These are phyloP conservation scores for Calephelis nemesis DNA, from an alignment of 1,140 invertebrate genomes.

Conservation along the genomic window DNA sequence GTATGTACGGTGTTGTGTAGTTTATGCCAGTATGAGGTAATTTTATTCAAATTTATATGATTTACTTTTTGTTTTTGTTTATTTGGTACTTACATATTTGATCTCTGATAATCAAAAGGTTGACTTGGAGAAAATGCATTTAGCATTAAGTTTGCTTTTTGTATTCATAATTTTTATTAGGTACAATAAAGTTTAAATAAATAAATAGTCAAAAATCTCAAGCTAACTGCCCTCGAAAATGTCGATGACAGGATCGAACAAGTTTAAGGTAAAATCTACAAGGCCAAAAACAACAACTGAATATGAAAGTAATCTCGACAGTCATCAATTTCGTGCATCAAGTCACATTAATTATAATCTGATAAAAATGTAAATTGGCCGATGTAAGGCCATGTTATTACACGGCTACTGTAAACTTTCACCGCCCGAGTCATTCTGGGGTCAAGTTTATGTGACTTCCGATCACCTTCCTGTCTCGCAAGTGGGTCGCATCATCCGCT, in stretches of 20 bases:
- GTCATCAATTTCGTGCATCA: constrained; percentile 11
- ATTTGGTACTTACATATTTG: too few species aligned
- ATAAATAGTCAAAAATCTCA: too few species aligned
- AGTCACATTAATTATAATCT: constrained; percentile 10
- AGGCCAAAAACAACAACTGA: neutral
- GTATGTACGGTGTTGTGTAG: neutral
- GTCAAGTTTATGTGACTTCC: constrained; percentile 68
- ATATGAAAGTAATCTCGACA: constrained; percentile 3
- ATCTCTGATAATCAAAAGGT: too few species aligned
- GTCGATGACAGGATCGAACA: neutral
- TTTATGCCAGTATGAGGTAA: too few species aligned
- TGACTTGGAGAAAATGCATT: too few species aligned
- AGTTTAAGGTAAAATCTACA: neutral
- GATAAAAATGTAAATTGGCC: constrained; percentile 10
- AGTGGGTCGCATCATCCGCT: constrained; percentile 52
- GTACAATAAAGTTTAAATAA: too few species aligned
- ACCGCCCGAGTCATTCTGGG: constrained; percentile 43
- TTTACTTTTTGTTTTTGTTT: too few species aligned
- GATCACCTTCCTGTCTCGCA: constrained; percentile 43
- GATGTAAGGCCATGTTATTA: constrained; percentile 35
- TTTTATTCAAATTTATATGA: neutral
- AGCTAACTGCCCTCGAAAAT: too few species aligned
- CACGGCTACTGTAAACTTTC: constrained; percentile 65
- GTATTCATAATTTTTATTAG: too few species aligned
- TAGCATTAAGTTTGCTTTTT: too few species aligned